Conservation (phyloP, 2,113 vertebrate genomes). For the Uropsilus gracilis region DNA sequence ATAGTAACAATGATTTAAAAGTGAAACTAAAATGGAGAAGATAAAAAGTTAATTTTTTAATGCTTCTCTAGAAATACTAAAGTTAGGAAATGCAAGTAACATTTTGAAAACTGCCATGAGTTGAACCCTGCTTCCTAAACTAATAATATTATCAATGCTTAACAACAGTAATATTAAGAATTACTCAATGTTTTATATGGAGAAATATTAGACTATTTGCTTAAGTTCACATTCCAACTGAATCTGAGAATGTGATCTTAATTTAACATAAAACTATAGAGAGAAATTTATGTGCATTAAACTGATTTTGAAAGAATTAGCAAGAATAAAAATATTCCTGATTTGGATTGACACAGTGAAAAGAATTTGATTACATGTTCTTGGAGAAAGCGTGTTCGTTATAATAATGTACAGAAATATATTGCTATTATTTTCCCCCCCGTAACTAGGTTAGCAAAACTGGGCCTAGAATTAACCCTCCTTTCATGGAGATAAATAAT, state of each 20-base stretch:
- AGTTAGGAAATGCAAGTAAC: constrained; percentile 17
- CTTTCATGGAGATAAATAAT: constrained; percentile 31
- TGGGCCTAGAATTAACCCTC: background rate
- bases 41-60: constrained; percentile 50
- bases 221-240: constrained; percentile 34
- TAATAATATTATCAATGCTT: constrained; percentile 34
- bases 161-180: background rate
- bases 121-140: background rate
- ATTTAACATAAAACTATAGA: background rate
- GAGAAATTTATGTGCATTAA: constrained; percentile 14
- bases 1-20: constrained; percentile 49
- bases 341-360: constrained; percentile 28
- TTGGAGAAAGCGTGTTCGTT: background rate
- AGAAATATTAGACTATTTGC: constrained; percentile 33
- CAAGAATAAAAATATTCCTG: background rate
- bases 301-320: constrained; percentile 34
- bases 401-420: background rate
- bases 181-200: constrained; percentile 27
- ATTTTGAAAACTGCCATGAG: constrained; percentile 45
- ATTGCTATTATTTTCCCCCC: background rate
- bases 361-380: background rate
- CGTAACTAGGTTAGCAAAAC: constrained; percentile 3
- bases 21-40: constrained; percentile 58
- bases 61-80: too few species aligned
- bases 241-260: constrained; percentile 20